Percentiles rank a stretch among this genome's conserved stretches.
Conservation (phyloP, 2,888 invertebrate species). For the Gryllus longicercus region DNA sequence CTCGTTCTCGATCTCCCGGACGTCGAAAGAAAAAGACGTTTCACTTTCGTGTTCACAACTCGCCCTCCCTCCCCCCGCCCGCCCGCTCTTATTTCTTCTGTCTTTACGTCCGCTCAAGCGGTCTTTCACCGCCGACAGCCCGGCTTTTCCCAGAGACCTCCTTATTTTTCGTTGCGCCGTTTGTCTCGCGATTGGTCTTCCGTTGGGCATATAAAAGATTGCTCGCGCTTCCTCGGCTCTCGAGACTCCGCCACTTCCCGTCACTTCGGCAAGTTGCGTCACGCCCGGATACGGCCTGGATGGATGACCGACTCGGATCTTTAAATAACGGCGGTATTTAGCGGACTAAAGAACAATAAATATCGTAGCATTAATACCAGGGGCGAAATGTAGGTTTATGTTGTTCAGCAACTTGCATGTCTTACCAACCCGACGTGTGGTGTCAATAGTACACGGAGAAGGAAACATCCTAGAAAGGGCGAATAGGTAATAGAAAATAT, state of each 20-base stretch:
- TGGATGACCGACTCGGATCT: too few species aligned
- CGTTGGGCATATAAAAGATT: background rate
- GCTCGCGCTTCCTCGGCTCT: too few species aligned
- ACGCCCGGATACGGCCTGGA: too few species aligned
- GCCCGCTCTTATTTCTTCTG: constrained; percentile 8
- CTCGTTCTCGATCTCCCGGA: background rate
- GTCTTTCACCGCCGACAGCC: background rate
- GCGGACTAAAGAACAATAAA: too few species aligned
- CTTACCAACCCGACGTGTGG: too few species aligned
- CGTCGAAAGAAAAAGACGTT: constrained; percentile 7
- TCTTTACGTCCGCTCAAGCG: constrained; percentile 4
- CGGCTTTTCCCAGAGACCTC: background rate
- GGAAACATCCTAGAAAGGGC: too few species aligned
- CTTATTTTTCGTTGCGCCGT: background rate
- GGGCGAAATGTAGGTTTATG: too few species aligned
- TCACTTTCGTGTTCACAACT: background rate
- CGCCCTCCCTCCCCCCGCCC: background rate
- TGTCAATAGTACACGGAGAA: too few species aligned
- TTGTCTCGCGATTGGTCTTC: background rate
- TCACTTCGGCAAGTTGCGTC: background rate
- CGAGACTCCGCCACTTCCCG: background rate
- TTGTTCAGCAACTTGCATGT: too few species aligned
- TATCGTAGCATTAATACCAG: too few species aligned
- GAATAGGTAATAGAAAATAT: too few species aligned
- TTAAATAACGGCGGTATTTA: too few species aligned